phyloP scores from a whole-genome alignment of 92 coral and sea anemone species.

The Zoanthus sociatus region DNA sequence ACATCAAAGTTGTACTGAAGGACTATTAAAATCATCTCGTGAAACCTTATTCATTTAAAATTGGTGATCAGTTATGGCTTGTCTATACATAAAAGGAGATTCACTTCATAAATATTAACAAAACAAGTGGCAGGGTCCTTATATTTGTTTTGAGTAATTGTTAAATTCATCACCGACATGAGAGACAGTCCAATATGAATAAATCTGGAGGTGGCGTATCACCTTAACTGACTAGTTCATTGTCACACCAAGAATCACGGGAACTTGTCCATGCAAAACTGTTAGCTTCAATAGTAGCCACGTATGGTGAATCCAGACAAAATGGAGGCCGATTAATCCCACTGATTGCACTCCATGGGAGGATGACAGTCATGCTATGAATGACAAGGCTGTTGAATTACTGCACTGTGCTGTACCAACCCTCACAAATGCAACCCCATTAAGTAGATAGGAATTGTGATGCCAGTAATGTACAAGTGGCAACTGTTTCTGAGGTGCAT shows the following conservation, averaged over 20 bases:
- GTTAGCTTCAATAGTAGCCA: not conserved
- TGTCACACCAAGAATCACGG: not conserved
- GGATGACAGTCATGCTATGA: not conserved
- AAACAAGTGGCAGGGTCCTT: slow-evolving; percentile 24
- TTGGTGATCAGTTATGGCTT: slow-evolving; percentile 16
- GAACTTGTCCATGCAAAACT: not conserved
- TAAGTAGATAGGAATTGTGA: not conserved
- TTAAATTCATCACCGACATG: slow-evolving; percentile 19
- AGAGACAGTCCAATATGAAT: not conserved
- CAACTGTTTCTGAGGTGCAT: not conserved
- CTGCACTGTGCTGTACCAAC: not conserved
- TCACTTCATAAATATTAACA: not conserved
- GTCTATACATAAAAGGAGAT: not conserved
- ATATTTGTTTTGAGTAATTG: not conserved
- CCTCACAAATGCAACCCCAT: not conserved
- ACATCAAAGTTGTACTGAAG: no score
- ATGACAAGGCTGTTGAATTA: not conserved
- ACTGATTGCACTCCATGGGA: not conserved
- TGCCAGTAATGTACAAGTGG: slow-evolving; percentile 1
- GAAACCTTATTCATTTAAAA: slow-evolving; percentile 20
- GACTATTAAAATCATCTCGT: not conserved
- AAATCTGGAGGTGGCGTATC: slow-evolving; percentile 4
- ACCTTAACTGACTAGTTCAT: slow-evolving; percentile 1
- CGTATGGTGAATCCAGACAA: not conserved
- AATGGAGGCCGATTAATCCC: not conserved